Base-by-base conservation (phyloP, 2,888 invertebrate genomes). In the Malthinus seriepunctatus region DNA sequence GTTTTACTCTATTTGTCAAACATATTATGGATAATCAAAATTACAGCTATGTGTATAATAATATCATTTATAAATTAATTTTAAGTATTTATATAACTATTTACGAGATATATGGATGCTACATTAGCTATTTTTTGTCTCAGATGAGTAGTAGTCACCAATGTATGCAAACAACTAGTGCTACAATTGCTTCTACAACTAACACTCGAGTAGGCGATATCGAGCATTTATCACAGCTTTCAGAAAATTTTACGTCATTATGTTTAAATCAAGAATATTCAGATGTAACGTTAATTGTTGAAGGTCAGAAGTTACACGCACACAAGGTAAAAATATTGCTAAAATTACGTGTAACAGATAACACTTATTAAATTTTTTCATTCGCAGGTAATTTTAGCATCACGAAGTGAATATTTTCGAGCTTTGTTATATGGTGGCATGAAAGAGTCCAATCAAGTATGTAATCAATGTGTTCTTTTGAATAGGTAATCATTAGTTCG, bases 401-500 rank as follows among this genome's bases (percentile, higher is more conserved):
- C 96, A 31, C 85, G 98, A 71, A 96, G 97, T 74, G 93, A 97
- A 71, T 99, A 97, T 80, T 99, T 98, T 79, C 84, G 96, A 76
- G 97, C 89, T 8, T 79, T 90, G 34, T 81, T 91, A 0, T 91
- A 87, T 79, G 91, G 91, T 7, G 90, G 90, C n/a, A 82, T 91
- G 79, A 84, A 86, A 60, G 91, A 91, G 76, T 84, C 90, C 0
- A 84, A 79, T 63, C 87, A 88, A 80, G 82, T 83, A 69, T 56
- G 51, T 48, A 39, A 33, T 35, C 15, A 33, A 8, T 49, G 9
- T 3, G 0, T 12, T 34, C 14, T n/a, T 39, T 47, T 7, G 8
- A 8, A 38, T 23, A 32, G 8, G 23, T 8, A 7, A 35, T 15
- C 34, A 32, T 32, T 33, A 7, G 37, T 35, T 3, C 10, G 9